Evolutionary conservation across 2,888 invertebrate species (phyloP), one percentile per base, ranked within the genome.

Genomic region (Andrena trimmerana): DNA sequence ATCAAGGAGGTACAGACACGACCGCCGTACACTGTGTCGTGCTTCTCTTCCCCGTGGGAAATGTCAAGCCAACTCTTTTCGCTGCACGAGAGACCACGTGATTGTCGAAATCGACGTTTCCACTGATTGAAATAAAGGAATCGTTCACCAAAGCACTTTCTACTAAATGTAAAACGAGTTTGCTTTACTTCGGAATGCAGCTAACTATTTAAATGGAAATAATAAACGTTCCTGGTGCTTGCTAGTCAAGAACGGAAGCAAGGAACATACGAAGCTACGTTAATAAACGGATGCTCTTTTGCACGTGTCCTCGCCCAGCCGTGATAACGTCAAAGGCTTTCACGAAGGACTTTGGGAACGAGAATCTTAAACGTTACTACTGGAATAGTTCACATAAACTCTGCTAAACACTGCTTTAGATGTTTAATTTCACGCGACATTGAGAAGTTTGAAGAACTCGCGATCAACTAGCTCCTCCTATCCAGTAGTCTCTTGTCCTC

Each of bases 1-100:
- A 77, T 84, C 60, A 68, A 86, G 79, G 67, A 81, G 67, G 66
- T 77, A 68, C 71, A 66, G 63, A 65, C 68, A 78, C 57, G 71
- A 20, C 20, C 20, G 78, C 71, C 29, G 48, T 57, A 50, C 59
- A n/a, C 33, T 52, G 62, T 70, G 57, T 74, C 27, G 16, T 27
- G 60, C 57, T 42, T 33, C 7, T 48, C 70, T 71, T 33, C 50
- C 69, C 73, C 69, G 67, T 48, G 8, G 71, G 57, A n/a, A n/a
- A n/a, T 65, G 54, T 60, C 52, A 54, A 66, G 48, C 24, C 50
- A 72, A 65, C 59, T 31, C 31, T 13, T 63, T 24, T 72, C 67
- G 31, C 67, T 24, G 42, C 54, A 60, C 70, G 70, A 71, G 31
- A 31, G 16, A 70, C 76, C 70, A 63, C 70, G 63, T 63, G 63